Percentiles rank a stretch among this genome's conserved stretches.
Conservation (phyloP, 2,113 vertebrate species). For the Nyctibius bracteatus region DNA sequence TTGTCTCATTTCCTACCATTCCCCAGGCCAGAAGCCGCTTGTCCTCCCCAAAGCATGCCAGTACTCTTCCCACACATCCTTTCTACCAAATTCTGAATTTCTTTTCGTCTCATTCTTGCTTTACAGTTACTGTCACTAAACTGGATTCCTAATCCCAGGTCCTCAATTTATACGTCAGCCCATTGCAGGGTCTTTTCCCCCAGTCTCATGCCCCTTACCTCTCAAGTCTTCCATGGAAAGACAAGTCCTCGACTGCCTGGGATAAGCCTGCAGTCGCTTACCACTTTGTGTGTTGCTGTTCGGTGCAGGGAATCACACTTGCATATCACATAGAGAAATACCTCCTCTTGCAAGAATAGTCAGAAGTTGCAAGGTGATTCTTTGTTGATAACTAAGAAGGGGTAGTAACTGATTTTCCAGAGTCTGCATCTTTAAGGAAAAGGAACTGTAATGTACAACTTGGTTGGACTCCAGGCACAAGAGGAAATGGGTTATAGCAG, state of each 20-base stretch:
- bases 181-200: accelerated
- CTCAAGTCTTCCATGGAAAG: background rate
- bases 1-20: background rate
- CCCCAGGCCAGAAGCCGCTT: background rate
- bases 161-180: accelerated
- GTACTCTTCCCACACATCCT: background rate
- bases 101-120: background rate
- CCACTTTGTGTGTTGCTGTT: accelerated
- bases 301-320: background rate
- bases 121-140: background rate
- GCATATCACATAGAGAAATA: background rate
- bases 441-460: constrained; percentile 55
- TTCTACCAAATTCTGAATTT: background rate
- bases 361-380: background rate
- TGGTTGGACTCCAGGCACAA: constrained; percentile 75
- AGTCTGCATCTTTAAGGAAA: constrained; percentile 72
- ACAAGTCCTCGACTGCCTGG: background rate
- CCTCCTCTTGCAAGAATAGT: background rate
- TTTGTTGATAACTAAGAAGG: background rate
- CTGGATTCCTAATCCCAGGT: background rate
- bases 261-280: background rate
- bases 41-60: background rate
- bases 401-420: constrained; percentile 22
- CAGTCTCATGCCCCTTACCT: background rate
- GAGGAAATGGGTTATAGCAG: constrained; percentile 78